These are phyloP conservation scores for Bruchidius siliquastri DNA, from an alignment of 2,888 invertebrate genomes.

Conservation along the genomic window DNA sequence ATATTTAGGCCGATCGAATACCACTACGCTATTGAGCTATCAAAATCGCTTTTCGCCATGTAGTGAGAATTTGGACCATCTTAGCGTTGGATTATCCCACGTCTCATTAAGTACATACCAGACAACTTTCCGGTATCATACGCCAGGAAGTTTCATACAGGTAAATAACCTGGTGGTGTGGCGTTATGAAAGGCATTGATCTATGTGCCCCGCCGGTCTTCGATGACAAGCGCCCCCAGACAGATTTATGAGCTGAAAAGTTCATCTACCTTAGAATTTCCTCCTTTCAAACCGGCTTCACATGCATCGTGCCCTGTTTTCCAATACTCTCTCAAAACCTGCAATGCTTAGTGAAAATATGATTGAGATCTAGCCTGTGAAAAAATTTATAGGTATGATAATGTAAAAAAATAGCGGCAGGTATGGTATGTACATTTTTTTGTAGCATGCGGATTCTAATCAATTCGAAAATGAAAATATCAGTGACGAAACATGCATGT, in stretches of 20 bases:
- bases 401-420: too few species aligned
- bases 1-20: too few species aligned
- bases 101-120: background rate
- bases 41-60: too few species aligned
- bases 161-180: background rate
- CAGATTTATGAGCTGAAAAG: background rate
- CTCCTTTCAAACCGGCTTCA: background rate
- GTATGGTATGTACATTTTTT: too few species aligned
- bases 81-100: background rate
- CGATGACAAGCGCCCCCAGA: background rate
- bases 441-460: too few species aligned
- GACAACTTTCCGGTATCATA: background rate
- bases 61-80: background rate
- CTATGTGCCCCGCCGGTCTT: background rate
- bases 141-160: background rate
- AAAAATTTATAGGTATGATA: too few species aligned
- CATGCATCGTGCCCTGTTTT: background rate
- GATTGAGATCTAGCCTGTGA: too few species aligned
- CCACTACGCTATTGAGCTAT: too few species aligned
- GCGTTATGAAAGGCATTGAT: background rate
- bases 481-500: too few species aligned
- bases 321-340: background rate
- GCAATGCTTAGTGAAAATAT: too few species aligned
- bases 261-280: background rate
- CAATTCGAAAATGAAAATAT: too few species aligned